Evolutionary conservation across 2,113 vertebrate genomes (phyloP).

Genomic region (Tonatia bakeri): DNA sequence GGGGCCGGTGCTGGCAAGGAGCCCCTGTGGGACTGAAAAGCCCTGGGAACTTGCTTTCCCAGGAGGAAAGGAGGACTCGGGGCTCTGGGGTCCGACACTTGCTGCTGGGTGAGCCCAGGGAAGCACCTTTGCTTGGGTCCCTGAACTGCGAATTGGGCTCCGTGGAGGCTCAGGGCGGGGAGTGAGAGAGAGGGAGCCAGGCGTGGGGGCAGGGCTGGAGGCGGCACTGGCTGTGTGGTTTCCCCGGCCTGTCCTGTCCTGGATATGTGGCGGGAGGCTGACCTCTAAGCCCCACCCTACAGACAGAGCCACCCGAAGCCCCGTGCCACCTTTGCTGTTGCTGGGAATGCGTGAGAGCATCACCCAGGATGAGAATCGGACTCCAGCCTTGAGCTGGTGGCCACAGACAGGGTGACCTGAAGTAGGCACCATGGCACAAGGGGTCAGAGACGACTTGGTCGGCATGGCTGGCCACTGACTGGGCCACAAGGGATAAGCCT

Average conservation of each 20-base stretch:
- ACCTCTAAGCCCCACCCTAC: neutral
- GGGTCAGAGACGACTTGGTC: neutral
- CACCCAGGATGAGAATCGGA: neutral
- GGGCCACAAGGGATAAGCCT: neutral
- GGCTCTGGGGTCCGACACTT: accelerated
- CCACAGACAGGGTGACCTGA: neutral
- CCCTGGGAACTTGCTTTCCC: neutral
- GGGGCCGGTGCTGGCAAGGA: neutral
- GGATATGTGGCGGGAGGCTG: neutral
- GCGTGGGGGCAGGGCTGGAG: neutral
- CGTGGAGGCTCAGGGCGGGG: neutral
- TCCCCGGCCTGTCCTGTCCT: neutral
- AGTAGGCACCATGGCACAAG: neutral
- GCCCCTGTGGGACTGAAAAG: neutral
- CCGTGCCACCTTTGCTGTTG: accelerated
- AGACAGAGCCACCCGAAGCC: neutral
- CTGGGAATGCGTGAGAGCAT: accelerated
- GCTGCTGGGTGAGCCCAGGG: neutral
- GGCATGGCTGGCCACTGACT: neutral
- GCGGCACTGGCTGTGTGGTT: neutral
- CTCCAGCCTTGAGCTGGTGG: neutral
- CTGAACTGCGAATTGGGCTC: neutral
- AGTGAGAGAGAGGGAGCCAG: neutral
- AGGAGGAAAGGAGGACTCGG: neutral
- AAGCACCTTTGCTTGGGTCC: neutral